A percentile compares a stretch with the other conserved stretches of the same genome.
Evolutionary conservation across 2,888 invertebrate genomes (phyloP).

Genomic region (Latrodectus elegans): DNA sequence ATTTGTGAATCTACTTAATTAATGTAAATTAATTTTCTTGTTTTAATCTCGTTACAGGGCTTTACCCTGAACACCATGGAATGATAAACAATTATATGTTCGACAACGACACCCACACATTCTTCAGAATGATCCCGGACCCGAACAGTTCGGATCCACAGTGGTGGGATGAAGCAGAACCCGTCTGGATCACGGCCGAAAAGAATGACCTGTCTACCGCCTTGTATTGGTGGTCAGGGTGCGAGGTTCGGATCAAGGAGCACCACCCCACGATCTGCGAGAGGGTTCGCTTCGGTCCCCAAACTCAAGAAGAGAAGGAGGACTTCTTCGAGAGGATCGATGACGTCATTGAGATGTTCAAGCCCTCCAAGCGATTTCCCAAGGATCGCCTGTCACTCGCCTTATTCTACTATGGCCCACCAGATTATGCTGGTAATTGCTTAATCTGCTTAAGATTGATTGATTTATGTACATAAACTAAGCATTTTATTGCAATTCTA

Average conservation of each 20-base stretch:
- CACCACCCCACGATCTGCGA: constrained; percentile 60
- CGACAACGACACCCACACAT: constrained; percentile 72
- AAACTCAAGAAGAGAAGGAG: constrained; percentile 1
- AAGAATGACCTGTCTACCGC: constrained; percentile 66
- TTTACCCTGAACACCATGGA: constrained; percentile 74
- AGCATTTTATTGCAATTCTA: too few species aligned
- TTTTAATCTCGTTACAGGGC: constrained; percentile 36
- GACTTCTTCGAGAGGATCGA: constrained; percentile 52
- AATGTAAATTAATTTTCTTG: background rate
- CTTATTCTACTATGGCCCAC: constrained; percentile 62
- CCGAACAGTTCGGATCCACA: constrained; percentile 63
- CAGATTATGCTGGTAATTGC: constrained; percentile 61
- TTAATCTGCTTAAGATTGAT: too few species aligned
- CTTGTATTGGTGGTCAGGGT: constrained; percentile 71
- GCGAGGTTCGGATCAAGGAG: constrained; percentile 68
- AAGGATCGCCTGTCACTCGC: constrained; percentile 71
- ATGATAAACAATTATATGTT: constrained; percentile 75
- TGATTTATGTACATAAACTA: too few species aligned
- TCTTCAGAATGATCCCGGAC: constrained; percentile 57
- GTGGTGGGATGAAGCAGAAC: constrained; percentile 71
- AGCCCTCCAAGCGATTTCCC: constrained; percentile 20
- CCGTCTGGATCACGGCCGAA: constrained; percentile 71
- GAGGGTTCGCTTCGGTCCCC: constrained; percentile 31
- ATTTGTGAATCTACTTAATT: too few species aligned
- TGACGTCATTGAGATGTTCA: constrained; percentile 49